Conservation (phyloP, 2,888 invertebrate genomes). For the Thereva unica region DNA sequence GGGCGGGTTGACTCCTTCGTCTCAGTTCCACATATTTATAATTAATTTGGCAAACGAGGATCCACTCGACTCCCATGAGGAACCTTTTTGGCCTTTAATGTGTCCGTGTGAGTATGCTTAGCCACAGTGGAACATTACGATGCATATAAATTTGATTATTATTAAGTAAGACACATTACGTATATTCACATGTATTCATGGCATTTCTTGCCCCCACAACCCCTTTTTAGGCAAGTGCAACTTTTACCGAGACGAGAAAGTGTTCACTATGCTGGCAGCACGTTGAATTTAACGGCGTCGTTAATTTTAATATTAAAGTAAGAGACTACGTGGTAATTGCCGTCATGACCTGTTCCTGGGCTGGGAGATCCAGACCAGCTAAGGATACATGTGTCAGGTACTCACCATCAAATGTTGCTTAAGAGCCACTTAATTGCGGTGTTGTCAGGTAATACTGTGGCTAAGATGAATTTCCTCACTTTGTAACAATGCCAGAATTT, state of each 20-base stretch:
- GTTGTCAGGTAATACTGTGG: conserved; percentile 5
- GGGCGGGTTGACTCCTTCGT: conserved; percentile 25
- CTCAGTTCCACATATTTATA: conserved; percentile 42
- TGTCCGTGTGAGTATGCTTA: conserved; percentile 45
- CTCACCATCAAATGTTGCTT: conserved; percentile 14
- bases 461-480: conserved; percentile 6
- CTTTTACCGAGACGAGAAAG: conserved; percentile 13
- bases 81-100: conserved; percentile 55
- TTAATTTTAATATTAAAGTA: conserved; percentile 43
- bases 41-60: conserved; percentile 41
- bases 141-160: conserved; percentile 56
- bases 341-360: conserved; percentile 32
- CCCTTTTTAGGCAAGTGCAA: conserved; percentile 13
- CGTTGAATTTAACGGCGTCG: conserved; percentile 39
- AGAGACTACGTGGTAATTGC: conserved; percentile 39
- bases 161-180: conserved; percentile 51
- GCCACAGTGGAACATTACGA: conserved; percentile 54
- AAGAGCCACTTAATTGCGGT: conserved; percentile 26
- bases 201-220: conserved; percentile 33
- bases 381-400: conserved; percentile 17
- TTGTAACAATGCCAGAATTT: neutral
- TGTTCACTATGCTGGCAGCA: conserved; percentile 6
- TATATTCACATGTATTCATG: conserved; percentile 23
- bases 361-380: conserved; percentile 12
- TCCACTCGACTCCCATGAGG: conserved; percentile 42